A percentile compares a stretch with the other conserved stretches of the same genome.
Evolutionary conservation across 2,113 vertebrate genomes (phyloP).

Genomic region (Pteronura brasiliensis): DNA sequence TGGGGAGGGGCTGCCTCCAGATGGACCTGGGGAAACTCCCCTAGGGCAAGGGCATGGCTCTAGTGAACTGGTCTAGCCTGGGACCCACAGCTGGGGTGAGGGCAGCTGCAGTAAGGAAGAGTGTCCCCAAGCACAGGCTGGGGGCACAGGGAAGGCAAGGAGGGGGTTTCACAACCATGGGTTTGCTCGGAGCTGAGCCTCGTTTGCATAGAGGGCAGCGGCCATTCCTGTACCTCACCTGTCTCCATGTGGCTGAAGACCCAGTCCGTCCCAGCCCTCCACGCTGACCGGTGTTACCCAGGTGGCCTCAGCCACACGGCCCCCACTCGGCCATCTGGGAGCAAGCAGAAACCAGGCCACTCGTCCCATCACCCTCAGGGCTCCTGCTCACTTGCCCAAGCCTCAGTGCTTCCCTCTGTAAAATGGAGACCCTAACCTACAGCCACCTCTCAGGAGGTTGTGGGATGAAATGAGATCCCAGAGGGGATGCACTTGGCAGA

Average conservation of each 20-base stretch:
- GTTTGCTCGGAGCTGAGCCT: neutral
- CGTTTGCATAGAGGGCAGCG: conserved; percentile 52
- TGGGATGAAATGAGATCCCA: neutral
- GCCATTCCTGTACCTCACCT: neutral
- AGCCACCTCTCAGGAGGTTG: neutral
- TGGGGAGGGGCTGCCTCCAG: neutral
- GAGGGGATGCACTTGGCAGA: neutral
- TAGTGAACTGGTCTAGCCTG: neutral
- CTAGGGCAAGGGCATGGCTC: neutral
- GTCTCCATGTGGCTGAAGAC: neutral
- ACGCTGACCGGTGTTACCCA: neutral
- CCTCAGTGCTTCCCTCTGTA: neutral
- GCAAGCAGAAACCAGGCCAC: neutral
- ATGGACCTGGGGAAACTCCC: conserved; percentile 17
- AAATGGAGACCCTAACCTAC: neutral
- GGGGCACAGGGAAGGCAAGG: neutral
- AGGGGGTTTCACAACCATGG: conserved; percentile 25
- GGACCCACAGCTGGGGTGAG: neutral
- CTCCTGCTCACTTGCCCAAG: neutral
- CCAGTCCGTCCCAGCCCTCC: neutral
- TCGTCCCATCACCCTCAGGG: neutral
- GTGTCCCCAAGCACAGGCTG: conserved; percentile 46
- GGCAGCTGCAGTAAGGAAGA: neutral
- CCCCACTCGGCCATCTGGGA: neutral
- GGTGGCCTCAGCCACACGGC: neutral